Conservation (phyloP, 2,888 invertebrate species). For the Sipha maydis region DNA sequence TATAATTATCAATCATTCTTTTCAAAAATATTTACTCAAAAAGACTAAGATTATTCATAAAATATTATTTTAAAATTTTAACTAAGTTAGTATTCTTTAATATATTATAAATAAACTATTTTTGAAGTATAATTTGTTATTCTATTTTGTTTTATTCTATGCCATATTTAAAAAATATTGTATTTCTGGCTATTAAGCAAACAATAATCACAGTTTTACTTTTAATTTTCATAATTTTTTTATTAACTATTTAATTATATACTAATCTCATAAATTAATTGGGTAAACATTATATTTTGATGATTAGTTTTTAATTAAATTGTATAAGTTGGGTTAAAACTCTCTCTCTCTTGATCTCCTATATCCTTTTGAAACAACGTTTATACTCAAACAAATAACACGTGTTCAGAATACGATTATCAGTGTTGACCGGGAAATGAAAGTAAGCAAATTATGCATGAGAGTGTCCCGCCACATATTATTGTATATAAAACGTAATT, state of each 20-base stretch:
- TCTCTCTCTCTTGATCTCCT: not conserved
- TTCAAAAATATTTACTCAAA: no score
- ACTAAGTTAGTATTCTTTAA: no score
- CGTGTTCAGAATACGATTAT: conserved; percentile 38
- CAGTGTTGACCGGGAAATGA: not conserved
- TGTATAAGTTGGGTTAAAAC: not conserved
- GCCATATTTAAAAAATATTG: not conserved
- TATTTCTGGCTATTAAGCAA: not conserved
- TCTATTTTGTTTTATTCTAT: no score
- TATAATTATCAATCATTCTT: no score
- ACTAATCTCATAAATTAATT: not conserved
- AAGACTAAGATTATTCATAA: no score
- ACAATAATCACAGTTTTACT: not conserved
- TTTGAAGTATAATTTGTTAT: no score
- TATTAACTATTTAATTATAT: not conserved
- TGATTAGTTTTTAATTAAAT: conserved; percentile 12
- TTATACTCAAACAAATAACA: conserved; percentile 27
- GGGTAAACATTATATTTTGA: not conserved
- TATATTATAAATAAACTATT: no score
- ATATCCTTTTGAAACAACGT: not conserved
- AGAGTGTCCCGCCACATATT: not conserved
- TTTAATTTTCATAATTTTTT: not conserved
- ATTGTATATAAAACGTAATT: conserved; percentile 11
- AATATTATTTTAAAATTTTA: no score
- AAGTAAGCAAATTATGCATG: conserved; percentile 9